These are phyloP conservation scores for Dione vanillae DNA, from an alignment of 2,888 invertebrate genomes.

Conservation along the genomic window DNA sequence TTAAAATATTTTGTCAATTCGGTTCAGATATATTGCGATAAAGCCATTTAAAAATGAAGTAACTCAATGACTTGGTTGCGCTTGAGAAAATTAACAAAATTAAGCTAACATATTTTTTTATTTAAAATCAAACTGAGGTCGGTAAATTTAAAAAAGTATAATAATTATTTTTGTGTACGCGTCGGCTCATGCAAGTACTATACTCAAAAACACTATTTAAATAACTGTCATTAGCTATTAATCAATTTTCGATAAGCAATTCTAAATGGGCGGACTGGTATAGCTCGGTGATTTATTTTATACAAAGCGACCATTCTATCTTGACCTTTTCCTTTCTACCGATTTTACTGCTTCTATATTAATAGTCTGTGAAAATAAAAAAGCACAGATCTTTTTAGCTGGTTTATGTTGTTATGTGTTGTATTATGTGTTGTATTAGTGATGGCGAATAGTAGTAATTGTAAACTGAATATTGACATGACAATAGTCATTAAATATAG, in stretches of 20 bases:
- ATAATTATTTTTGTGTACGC: background rate
- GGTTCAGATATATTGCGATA: too few species aligned
- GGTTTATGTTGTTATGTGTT: too few species aligned
- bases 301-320: conserved; percentile 51
- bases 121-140: background rate
- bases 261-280: conserved; percentile 76
- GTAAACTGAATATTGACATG: conserved; percentile 36
- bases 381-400: conserved; percentile 34
- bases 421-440: conserved; percentile 23
- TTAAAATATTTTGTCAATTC: too few species aligned
- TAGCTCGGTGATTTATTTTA: conserved; percentile 74
- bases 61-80: too few species aligned
- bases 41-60: too few species aligned
- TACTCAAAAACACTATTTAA: conserved; percentile 53
- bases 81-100: too few species aligned
- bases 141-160: background rate
- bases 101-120: too few species aligned
- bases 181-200: conserved; percentile 41
- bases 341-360: conserved; percentile 27
- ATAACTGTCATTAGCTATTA: conserved; percentile 75
- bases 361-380: background rate
- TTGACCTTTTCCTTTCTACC: conserved; percentile 35
- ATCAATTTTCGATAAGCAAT: conserved; percentile 78
- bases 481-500: conserved; percentile 34
- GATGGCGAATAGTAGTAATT: conserved; percentile 35